Evolutionary conservation across 2,113 vertebrate species (phyloP).

Genomic region (Mionectes macconnelli): DNA sequence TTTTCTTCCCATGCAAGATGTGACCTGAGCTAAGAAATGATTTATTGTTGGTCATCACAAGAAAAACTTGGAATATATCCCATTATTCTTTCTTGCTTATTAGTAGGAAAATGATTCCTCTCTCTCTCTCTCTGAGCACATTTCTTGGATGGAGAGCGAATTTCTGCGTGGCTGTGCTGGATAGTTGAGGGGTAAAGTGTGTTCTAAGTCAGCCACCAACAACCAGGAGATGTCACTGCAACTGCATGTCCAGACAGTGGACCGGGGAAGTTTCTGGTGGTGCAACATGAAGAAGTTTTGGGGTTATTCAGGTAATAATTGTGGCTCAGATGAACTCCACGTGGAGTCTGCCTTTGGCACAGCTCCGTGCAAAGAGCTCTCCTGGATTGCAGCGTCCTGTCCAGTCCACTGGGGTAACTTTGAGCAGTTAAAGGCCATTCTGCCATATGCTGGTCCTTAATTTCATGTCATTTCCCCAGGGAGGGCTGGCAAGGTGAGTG

Average conservation of each 20-base stretch:
- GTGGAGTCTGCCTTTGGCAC: background rate
- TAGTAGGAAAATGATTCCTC: background rate
- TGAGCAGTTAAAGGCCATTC: background rate
- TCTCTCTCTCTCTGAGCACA: background rate
- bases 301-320: background rate
- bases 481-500: background rate
- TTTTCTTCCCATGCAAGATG: constrained; percentile 22
- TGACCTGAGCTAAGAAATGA: constrained; percentile 35
- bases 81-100: constrained; percentile 43
- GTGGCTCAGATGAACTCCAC: background rate
- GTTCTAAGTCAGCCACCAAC: background rate
- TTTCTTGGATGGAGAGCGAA: background rate
- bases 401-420: background rate
- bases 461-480: background rate
- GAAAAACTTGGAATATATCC: constrained; percentile 25
- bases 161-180: background rate
- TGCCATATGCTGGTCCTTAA: background rate
- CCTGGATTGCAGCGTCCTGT: background rate
- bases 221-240: background rate
- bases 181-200: background rate
- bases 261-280: background rate
- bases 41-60: constrained; percentile 55
- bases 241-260: accelerated
- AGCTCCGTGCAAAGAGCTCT: background rate
- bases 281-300: background rate